phyloP scores from a whole-genome alignment of 2,888 invertebrate species.

The Ernsta delagoae region DNA sequence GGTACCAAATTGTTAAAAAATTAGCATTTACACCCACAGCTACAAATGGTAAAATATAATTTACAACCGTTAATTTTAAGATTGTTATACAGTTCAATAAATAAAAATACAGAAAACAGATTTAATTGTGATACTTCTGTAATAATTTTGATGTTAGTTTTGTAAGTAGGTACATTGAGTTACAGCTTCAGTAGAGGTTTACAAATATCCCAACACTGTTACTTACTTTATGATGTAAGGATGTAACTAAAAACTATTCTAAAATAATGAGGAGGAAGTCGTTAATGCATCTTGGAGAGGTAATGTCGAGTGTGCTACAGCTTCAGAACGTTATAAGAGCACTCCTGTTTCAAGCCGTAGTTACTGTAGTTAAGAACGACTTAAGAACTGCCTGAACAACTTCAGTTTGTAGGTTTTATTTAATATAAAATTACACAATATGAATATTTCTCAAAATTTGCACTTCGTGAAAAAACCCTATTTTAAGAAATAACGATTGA shows the following conservation, averaged over 20 bases:
- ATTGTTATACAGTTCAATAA: too few species aligned
- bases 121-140: too few species aligned
- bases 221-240: background rate
- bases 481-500: too few species aligned
- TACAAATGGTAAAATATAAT: too few species aligned
- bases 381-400: conserved; percentile 15
- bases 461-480: too few species aligned
- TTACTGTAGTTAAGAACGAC: conserved; percentile 20
- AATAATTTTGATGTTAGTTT: too few species aligned
- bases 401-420: conserved; percentile 7
- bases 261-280: conserved; percentile 16
- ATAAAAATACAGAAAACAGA: too few species aligned
- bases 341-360: conserved; percentile 15
- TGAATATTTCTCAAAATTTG: background rate
- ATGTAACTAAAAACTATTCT: conserved; percentile 1
- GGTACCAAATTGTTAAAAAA: too few species aligned
- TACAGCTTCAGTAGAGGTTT: too few species aligned
- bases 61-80: too few species aligned
- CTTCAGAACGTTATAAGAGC: conserved; percentile 8
- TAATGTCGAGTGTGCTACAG: conserved; percentile 10
- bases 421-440: background rate
- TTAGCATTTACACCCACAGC: too few species aligned
- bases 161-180: too few species aligned
- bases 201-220: background rate
- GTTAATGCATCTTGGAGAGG: conserved; percentile 19